Evolutionary conservation across 1,140 invertebrate genomes (phyloP).

Genomic region (Sitophilus oryzae): DNA sequence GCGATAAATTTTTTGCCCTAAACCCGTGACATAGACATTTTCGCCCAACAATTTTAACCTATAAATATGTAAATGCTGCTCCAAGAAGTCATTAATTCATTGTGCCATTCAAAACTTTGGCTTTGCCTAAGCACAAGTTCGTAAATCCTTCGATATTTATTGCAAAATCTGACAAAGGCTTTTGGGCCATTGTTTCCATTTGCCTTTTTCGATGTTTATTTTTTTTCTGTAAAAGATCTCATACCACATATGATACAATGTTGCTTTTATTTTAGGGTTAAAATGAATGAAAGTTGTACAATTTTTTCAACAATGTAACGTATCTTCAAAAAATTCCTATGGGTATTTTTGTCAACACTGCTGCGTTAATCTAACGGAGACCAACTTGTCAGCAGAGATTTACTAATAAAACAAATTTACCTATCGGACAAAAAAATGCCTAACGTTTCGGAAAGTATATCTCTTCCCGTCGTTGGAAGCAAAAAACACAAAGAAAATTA

Average conservation of each 20-base stretch:
- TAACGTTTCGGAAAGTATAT: no score
- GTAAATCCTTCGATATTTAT: slow-evolving; percentile 20
- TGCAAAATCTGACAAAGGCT: slow-evolving; percentile 14
- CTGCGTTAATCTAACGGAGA: no score
- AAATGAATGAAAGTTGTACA: no score
- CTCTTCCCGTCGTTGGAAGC: no score
- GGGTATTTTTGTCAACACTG: no score
- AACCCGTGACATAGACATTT: not conserved
- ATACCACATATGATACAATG: slow-evolving; percentile 16
- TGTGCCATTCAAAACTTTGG: slow-evolving; percentile 19
- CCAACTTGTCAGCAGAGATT: no score
- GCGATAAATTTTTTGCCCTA: not conserved
- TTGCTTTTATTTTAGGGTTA: no score
- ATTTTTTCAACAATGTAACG: no score
- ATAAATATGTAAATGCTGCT: slow-evolving; percentile 20
- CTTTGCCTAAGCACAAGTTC: slow-evolving; percentile 19
- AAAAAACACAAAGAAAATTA: no score
- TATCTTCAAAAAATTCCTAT: no score
- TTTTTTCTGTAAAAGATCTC: slow-evolving; percentile 4
- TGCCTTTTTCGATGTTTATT: slow-evolving; percentile 18
- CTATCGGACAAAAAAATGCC: no score
- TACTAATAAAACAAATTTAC: no score
- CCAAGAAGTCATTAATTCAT: slow-evolving; percentile 23
- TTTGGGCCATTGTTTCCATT: slow-evolving; percentile 16
- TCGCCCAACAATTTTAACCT: slow-evolving; percentile 1